These are phyloP conservation scores for Antheraea yamamai DNA, from an alignment of 2,888 invertebrate species.

Conservation along the genomic window DNA sequence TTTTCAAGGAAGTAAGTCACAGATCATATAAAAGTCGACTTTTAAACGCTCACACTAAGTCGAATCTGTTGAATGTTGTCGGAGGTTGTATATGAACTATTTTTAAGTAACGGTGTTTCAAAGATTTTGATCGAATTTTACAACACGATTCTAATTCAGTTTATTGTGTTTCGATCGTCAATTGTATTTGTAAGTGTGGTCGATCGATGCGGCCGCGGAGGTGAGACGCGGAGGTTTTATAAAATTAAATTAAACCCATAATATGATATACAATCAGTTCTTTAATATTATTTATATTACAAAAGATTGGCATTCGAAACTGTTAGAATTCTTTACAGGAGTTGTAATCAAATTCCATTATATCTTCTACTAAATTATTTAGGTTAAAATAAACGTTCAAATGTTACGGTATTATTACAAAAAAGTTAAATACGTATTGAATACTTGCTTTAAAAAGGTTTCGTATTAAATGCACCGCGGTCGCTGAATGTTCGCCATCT, in stretches of 20 bases:
- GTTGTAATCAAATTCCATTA: too few relatives aligned
- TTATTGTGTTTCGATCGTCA: slow-evolving; percentile 8
- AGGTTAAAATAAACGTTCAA: too few relatives aligned
- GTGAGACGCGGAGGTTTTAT: neutral
- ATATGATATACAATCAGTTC: neutral
- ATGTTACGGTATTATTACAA: too few relatives aligned
- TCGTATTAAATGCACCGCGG: too few relatives aligned
- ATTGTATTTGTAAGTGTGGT: slow-evolving; percentile 3
- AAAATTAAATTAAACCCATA: neutral
- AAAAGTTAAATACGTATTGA: too few relatives aligned
- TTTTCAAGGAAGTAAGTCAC: too few relatives aligned
- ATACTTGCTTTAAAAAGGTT: too few relatives aligned
- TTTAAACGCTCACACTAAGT: neutral
- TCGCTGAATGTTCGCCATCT: too few relatives aligned
- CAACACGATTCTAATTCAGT: slow-evolving; percentile 13
- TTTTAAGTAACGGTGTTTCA: slow-evolving; percentile 8
- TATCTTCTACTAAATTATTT: too few relatives aligned
- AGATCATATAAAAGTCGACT: neutral
- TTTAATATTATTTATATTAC: neutral
- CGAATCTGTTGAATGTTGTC: neutral
- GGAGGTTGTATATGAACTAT: neutral
- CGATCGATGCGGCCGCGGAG: neutral
- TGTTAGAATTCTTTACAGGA: neutral
- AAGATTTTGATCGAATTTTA: slow-evolving; percentile 8
- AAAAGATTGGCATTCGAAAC: neutral